These are phyloP conservation scores for Acrocephalus arundinaceus DNA, from an alignment of 2,113 vertebrate species.

Conservation along the genomic window DNA sequence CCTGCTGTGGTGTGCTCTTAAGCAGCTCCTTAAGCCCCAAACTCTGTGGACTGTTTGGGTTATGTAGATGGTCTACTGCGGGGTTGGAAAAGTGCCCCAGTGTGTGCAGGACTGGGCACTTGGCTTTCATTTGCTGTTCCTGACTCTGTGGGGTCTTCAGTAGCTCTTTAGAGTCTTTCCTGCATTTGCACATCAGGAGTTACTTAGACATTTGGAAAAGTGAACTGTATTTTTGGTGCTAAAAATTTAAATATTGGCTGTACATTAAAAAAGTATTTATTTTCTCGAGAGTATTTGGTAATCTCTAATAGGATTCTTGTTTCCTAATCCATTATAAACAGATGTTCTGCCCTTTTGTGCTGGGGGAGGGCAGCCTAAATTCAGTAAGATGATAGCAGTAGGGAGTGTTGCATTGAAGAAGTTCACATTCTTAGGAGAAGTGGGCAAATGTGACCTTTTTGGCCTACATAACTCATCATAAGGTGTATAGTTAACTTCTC, in stretches of 20 bases:
- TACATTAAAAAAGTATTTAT: neutral
- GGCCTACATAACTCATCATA: neutral
- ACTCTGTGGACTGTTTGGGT: neutral
- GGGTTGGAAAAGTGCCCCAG: neutral
- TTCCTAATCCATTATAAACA: constrained; percentile 33
- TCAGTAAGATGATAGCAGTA: neutral
- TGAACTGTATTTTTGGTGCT: neutral
- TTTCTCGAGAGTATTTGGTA: neutral
- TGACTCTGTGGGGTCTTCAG: neutral
- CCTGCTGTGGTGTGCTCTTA: neutral
- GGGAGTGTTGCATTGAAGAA: neutral
- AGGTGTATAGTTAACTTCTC: neutral
- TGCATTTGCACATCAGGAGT: neutral
- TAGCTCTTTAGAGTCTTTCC: neutral
- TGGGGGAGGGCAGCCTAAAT: constrained; percentile 5
- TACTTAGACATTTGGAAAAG: neutral
- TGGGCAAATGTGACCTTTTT: neutral
- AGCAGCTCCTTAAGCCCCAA: neutral
- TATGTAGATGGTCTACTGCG: neutral
- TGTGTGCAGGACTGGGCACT: neutral
- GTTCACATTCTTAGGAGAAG: neutral
- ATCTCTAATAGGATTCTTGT: constrained; percentile 32
- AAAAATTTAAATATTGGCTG: neutral
- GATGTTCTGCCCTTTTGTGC: neutral
- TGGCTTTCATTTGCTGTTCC: accelerated